Evolutionary conservation across 2,888 invertebrate genomes (phyloP).

Genomic region (Caenorhabditis sp.): DNA sequence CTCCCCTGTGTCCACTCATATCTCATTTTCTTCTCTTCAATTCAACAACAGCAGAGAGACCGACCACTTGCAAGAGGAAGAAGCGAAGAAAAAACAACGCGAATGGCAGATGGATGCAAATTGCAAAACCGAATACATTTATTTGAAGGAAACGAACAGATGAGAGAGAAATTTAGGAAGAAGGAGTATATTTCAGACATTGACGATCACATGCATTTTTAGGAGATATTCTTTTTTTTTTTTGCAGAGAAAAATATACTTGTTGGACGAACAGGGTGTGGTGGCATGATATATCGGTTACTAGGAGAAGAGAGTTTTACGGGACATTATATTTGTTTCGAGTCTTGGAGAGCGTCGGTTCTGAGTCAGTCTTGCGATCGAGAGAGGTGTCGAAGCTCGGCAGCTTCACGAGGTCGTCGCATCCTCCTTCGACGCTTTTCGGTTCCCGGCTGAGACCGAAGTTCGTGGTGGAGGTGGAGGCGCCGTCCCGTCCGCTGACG

Average conservation of each 20-base stretch:
- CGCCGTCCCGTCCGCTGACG: conserved; percentile 52
- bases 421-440: conserved; percentile 55
- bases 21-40: conserved; percentile 25
- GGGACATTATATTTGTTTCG: conserved; percentile 36
- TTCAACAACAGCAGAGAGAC: conserved; percentile 30
- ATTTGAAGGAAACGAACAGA: conserved; percentile 1
- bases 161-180: neutral
- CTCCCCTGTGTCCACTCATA: conserved; percentile 15
- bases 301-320: conserved; percentile 2
- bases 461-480: conserved; percentile 28
- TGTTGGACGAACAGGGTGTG: conserved; percentile 9
- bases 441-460: conserved; percentile 47
- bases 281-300: conserved; percentile 5
- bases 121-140: conserved; percentile 39
- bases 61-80: conserved; percentile 23
- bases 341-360: conserved; percentile 54
- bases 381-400: conserved; percentile 55
- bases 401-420: conserved; percentile 58
- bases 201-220: conserved; percentile 33
- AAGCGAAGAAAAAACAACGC: conserved; percentile 9
- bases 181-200: conserved; percentile 18
- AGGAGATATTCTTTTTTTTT: conserved; percentile 22
- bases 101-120: conserved; percentile 33
- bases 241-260: conserved; percentile 28
- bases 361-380: conserved; percentile 62